Evolutionary conservation across 2,113 vertebrate species (phyloP).

Genomic region (Parotia lawesii): DNA sequence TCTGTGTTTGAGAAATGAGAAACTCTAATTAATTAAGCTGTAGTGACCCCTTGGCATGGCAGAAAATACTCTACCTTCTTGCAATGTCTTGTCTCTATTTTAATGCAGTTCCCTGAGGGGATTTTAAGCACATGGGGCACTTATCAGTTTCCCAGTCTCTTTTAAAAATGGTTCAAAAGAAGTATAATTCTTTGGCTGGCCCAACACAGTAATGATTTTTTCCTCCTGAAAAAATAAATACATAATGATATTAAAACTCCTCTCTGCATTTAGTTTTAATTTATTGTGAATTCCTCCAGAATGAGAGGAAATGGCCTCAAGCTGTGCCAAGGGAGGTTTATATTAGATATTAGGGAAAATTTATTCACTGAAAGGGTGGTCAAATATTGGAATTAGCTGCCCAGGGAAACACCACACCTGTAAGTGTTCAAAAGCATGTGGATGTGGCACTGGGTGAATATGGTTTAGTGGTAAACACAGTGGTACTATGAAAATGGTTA

Average conservation of each 20-base stretch:
- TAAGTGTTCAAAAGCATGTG: neutral
- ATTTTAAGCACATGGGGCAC: neutral
- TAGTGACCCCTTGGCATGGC: neutral
- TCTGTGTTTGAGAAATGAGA: neutral
- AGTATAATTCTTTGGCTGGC: neutral
- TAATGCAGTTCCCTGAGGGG: neutral
- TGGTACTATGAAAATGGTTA: neutral
- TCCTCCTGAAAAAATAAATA: neutral
- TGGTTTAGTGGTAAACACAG: neutral
- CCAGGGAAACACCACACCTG: neutral
- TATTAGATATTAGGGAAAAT: neutral
- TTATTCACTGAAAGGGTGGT: neutral
- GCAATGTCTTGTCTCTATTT: neutral
- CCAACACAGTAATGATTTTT: neutral
- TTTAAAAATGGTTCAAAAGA: neutral
- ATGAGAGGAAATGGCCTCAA: neutral
- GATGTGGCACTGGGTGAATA: neutral
- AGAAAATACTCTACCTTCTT: neutral
- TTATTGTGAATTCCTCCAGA: neutral
- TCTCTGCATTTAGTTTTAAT: neutral
- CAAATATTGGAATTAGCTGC: neutral
- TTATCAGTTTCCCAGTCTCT: neutral
- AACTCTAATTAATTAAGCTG: constrained; percentile 29
- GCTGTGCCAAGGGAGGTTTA: neutral
- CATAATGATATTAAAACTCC: neutral